Evolutionary conservation across 1,140 invertebrate genomes (phyloP).

Genomic region (Thrips palmi): DNA sequence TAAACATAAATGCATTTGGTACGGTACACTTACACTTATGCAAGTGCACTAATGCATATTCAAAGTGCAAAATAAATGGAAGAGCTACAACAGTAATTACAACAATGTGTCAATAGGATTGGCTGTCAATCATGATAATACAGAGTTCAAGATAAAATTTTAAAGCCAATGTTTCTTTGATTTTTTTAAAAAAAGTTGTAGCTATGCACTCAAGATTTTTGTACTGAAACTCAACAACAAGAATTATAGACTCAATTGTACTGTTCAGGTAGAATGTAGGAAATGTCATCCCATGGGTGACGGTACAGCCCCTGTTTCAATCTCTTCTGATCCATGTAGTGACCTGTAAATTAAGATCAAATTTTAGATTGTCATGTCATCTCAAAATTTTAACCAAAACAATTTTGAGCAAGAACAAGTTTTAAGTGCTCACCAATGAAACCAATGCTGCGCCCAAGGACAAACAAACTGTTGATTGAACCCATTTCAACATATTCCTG

Average conservation of each 20-base stretch:
- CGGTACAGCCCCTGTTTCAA: constrained; percentile 97
- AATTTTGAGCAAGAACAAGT: neutral
- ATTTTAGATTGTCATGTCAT: constrained; percentile 9
- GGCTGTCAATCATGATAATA: too few species aligned
- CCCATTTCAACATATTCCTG: constrained; percentile 97
- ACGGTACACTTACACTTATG: too few species aligned
- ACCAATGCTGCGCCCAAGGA: constrained; percentile 93
- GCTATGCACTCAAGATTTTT: too few species aligned
- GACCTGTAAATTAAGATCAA: constrained; percentile 36
- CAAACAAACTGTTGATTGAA: constrained; percentile 94
- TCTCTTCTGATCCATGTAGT: constrained; percentile 96
- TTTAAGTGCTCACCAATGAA: constrained; percentile 62
- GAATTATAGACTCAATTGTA: constrained; percentile 31
- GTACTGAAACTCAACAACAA: too few species aligned
- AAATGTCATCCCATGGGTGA: constrained; percentile 99
- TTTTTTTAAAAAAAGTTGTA: too few species aligned
- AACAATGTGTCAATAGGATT: too few species aligned
- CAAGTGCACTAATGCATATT: too few species aligned
- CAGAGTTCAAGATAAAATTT: too few species aligned
- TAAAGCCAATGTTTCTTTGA: too few species aligned
- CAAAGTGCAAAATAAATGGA: too few species aligned
- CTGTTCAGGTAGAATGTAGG: constrained; percentile 84
- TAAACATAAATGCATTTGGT: too few species aligned
- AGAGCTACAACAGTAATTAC: too few species aligned
- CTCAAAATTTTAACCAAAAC: neutral